Base-by-base conservation (phyloP, 2,888 invertebrate species). In the Selenia dentaria region DNA sequence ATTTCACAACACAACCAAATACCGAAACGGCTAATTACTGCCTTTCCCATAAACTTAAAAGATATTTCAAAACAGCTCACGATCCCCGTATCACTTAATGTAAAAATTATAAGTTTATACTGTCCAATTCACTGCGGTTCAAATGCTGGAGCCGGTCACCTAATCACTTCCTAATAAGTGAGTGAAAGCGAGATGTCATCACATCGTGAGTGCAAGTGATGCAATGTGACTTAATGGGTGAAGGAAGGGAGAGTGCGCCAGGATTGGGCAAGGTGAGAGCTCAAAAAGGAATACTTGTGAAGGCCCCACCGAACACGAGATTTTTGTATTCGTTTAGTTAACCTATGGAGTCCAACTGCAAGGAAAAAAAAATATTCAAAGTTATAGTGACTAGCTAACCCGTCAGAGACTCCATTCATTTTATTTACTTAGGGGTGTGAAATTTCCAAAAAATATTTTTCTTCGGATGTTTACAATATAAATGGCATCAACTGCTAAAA, bases 141-240 rank as follows among this genome's bases (percentile, higher is more conserved):
- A 57, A 62, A 43, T 33, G 38, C 22, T 27, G 22, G 16, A 31
- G 42, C 18, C 36, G 36, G 13, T 14, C 28, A 13, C 24, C 59
- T 59, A 62, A 74, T 72, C 62, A 70, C 72, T 69, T 74, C 74
- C 76, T 69, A 75, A 79, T 73, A 71, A 54, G 70, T 62, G 64
- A 63, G 75, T 65, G 79, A 79, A 79, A 79, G 79, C 61, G 28
- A 64, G 56, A 53, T 66, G 59, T 59, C 59, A 60, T 38, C 49
- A 12, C 13, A 6, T 12, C 10, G 25, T 42, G 38, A 41, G 52
- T 55, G 56, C 52, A 49, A 60, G 56, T 65, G 66, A 58, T 45
- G 59, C 60, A 59, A 61, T 58, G 49, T 64, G 42, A 25, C 43
- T 51, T 56, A 60, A 60, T 53, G 38, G 40, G 49, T 54, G 40